Evolutionary conservation across 1,140 invertebrate genomes (phyloP), one percentile per base, ranked within the genome.

Genomic region (Atopsyche davidsoni): DNA sequence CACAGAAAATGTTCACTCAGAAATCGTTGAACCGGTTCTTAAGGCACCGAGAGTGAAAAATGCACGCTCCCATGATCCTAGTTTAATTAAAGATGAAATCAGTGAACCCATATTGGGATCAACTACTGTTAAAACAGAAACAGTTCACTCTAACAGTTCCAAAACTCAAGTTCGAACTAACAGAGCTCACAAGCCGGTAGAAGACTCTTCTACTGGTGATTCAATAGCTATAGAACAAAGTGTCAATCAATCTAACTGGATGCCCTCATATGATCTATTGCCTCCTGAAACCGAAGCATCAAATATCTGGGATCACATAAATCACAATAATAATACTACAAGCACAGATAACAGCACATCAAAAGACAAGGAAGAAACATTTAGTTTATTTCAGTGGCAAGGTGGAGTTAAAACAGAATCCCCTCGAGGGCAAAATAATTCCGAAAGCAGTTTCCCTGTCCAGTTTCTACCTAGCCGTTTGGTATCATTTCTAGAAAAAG

Each of bases 381-480:
- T 58, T 17, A 58, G 56, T 25, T 31, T 58, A 11, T 58, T 56
- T 46, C 54, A 53, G 18, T 51, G 49, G 45, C 56, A 59, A 31
- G 46, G 16, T 58, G 4, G 62, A 55, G 55, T 63, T 60, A 25
- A 66, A 64, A 35, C 50, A 53, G 50, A 62, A 65, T 1, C 63
- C 66, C 25, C 67, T 65, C 62, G 67, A 46, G 64, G 68, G 53
- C 42, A 49, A 32, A 54, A 53, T 46, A 41, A 50, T 0, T 61
- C 61, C 1, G 57, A 64, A 0, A 64, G 68, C 36, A 68, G 68
- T 42, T 84, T 80, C 48, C 87, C 83, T 0, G 83, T 89, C 4
- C 87, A 90, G 60, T 80, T 88, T 57, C 66, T 90, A 17, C 87
- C 87, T 0, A 81, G 86, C 46, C 75, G 83, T 21, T 62, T 90